Evolutionary conservation across 2,888 invertebrate genomes (phyloP), one percentile per base, ranked within the genome.

Genomic region (Encarsia formosa): DNA sequence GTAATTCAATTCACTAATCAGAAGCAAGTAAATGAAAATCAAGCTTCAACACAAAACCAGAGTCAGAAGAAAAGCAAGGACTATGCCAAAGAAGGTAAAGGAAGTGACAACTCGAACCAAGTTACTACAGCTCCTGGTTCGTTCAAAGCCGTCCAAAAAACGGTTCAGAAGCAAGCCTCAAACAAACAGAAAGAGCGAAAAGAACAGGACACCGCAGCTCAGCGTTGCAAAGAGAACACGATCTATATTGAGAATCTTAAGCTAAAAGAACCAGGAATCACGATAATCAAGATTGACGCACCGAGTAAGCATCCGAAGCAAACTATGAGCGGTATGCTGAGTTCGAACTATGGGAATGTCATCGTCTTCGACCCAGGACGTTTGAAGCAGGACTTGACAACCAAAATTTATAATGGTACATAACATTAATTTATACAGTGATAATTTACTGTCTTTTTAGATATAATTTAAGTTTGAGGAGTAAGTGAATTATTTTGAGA

Each of bases 261-360:
- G 51, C 56, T 89, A n/a, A n/a, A n/a, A 37, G 89, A 89, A 0
- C 88, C 89, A 0, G 89, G 89, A n/a, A 89, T 89, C 39, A 89
- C 87, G 0, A 78, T 88, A 32, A 88, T 87, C 0, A 79, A 87
- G 53, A 87, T 88, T 0, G 84, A 85, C 45, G 73, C 70, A 3
- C 74, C 75, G 2, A 61, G 64, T 2, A 71, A 68, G 44, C 66
- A 65, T 18, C n/a, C n/a, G n/a, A n/a, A n/a, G 18, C 70, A 67
- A 20, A 65, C 71, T 13, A 67, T 70, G 20, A 69, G 63, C 53
- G 69, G 69, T 56, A 62, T 65, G 16, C 64, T 61, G 52, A 63
- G 75, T 4, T 74, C 75, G 34, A 70, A 67, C 2, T 74, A 71
- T 46, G 78, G 79, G 2, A 80, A 80, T 43, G 81, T 82, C 2